Evolutionary conservation across 2,888 invertebrate genomes (phyloP).

Genomic region (Lochmaea crataegi): DNA sequence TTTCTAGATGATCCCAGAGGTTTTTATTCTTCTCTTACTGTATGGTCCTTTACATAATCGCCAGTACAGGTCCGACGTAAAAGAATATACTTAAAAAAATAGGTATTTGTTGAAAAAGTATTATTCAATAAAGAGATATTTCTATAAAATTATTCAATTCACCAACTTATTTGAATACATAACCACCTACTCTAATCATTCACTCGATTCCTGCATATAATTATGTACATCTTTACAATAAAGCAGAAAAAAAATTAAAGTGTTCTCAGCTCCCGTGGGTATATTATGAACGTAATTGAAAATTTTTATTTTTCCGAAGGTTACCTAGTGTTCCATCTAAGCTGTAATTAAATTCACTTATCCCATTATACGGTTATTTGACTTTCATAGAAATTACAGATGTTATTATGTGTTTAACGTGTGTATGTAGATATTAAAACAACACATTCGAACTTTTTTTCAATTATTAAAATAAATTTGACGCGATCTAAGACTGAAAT

Average conservation of each 20-base stretch:
- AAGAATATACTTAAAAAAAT: no score
- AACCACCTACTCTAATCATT: neutral
- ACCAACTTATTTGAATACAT: neutral
- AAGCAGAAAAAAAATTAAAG: neutral
- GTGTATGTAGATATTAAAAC: no score
- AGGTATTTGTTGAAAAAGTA: no score
- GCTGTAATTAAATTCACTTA: slow-evolving; percentile 16
- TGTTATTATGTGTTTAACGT: neutral
- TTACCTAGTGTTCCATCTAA: slow-evolving; percentile 17
- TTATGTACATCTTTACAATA: slow-evolving; percentile 1
- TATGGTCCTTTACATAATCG: no score
- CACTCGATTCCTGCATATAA: neutral
- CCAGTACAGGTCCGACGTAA: no score
- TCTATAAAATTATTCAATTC: neutral
- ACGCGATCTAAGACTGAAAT: no score
- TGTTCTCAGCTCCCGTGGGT: slow-evolving; percentile 13
- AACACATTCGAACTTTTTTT: no score
- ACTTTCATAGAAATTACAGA: slow-evolving; percentile 20
- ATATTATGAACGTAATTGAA: slow-evolving; percentile 3
- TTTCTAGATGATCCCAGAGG: no score
- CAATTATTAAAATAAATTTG: no score
- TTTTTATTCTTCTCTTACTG: no score
- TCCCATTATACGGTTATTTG: slow-evolving; percentile 15
- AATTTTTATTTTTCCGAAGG: slow-evolving; percentile 12
- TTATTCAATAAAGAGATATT: neutral